Conservation (phyloP, 2,113 vertebrate species). For the Ptychochromis oligacanthus region DNA sequence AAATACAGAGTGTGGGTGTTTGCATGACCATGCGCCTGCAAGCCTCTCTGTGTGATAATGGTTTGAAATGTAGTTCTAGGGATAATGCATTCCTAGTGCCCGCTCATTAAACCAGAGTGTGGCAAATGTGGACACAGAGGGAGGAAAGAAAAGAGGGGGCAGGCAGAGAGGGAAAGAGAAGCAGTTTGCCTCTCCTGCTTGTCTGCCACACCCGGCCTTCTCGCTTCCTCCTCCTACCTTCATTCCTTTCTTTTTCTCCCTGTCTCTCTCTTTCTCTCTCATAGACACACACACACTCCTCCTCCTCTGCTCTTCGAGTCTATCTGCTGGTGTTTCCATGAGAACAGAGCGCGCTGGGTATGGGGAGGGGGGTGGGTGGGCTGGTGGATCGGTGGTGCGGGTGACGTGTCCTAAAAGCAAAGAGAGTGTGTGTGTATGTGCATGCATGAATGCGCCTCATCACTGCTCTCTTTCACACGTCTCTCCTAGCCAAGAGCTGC, state of each 20-base stretch:
- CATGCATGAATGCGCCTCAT: constrained; percentile 13
- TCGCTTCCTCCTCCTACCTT: constrained; percentile 57
- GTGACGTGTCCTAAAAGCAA: constrained; percentile 72
- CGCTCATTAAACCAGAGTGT: constrained; percentile 53
- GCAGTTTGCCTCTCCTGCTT: constrained; percentile 49
- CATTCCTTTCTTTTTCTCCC: constrained; percentile 19
- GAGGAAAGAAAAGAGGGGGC: constrained; percentile 15
- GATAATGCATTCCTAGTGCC: constrained; percentile 45
- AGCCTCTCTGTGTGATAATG: constrained; percentile 44
- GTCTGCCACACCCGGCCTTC: constrained; percentile 74
- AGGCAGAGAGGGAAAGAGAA: background rate
- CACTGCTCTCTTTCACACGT: constrained; percentile 67
- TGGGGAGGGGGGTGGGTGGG: constrained; percentile 26
- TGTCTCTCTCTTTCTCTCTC: constrained; percentile 8
- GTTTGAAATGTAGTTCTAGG: constrained; percentile 54
- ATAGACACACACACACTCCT: constrained; percentile 26
- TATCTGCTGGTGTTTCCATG: constrained; percentile 83
- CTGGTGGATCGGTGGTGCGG: constrained; percentile 46
- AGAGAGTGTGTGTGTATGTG: background rate
- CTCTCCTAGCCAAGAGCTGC: constrained; percentile 39
- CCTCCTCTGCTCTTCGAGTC: constrained; percentile 69
- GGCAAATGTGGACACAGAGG: constrained; percentile 43
- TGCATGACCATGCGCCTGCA: constrained; percentile 59
- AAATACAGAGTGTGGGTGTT: constrained; percentile 70
- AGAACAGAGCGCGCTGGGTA: constrained; percentile 76